Conservation (phyloP, 1,140 invertebrate genomes). For the Limonius californicus region DNA sequence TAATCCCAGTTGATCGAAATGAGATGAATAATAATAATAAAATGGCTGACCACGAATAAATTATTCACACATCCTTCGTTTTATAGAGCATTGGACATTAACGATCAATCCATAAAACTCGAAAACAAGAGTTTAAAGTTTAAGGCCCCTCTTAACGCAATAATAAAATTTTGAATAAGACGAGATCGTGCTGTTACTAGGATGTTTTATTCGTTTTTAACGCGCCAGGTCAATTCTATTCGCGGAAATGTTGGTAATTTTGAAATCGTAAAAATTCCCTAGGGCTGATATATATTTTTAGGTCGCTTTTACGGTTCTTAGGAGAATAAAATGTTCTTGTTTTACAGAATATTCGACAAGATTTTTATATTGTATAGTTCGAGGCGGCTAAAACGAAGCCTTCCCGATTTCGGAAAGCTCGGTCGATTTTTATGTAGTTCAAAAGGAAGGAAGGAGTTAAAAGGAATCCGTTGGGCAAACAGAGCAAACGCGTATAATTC, state of each 20-base stretch:
- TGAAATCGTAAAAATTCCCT: not conserved
- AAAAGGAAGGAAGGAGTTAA: not conserved
- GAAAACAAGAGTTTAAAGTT: not conserved
- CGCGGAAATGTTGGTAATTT: not conserved
- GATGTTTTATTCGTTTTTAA: not conserved
- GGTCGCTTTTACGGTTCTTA: not conserved
- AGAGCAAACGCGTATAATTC: too few relatives aligned
- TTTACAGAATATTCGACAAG: not conserved
- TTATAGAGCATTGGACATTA: too few relatives aligned
- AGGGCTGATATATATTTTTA: not conserved
- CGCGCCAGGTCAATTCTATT: not conserved
- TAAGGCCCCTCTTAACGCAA: not conserved
- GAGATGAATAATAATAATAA: too few relatives aligned
- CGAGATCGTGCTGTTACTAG: not conserved
- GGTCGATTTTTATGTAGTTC: not conserved
- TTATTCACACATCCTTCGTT: too few relatives aligned
- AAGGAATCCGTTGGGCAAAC: too few relatives aligned
- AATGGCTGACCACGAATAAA: too few relatives aligned
- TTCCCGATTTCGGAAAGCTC: not conserved
- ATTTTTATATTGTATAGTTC: too few relatives aligned
- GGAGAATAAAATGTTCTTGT: not conserved
- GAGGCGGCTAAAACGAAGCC: not conserved
- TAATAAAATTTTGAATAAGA: constrained; percentile 1
- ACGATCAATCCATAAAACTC: not conserved
- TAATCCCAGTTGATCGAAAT: too few relatives aligned